Percentiles rank a stretch among this genome's conserved stretches.
Evolutionary conservation across 2,888 invertebrate species (phyloP).

Genomic region (Maniola hyperantus): DNA sequence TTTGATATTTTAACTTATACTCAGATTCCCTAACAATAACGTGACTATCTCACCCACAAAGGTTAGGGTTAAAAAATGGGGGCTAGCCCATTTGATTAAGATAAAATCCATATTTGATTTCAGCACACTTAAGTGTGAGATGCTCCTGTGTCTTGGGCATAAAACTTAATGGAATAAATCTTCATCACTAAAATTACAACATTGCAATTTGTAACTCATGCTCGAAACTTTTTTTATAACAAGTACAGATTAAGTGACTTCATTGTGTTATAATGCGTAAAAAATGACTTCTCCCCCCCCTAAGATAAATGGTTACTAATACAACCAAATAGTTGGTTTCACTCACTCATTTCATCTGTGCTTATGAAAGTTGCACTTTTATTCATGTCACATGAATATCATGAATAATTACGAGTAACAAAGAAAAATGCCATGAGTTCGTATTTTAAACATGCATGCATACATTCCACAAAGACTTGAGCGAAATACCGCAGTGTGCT

Average conservation of each 20-base stretch:
- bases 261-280: neutral
- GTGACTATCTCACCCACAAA: too few relatives aligned
- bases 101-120: too few relatives aligned
- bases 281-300: neutral
- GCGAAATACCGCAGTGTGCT: conserved; percentile 24
- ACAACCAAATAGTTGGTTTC: neutral
- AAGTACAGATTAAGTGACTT: conserved; percentile 15
- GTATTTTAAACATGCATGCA: conserved; percentile 18
- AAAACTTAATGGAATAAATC: conserved; percentile 8
- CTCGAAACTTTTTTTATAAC: conserved; percentile 2
- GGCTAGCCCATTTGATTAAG: too few relatives aligned
- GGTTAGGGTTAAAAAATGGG: too few relatives aligned
- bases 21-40: too few relatives aligned
- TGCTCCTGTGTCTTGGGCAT: conserved; percentile 4
- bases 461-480: conserved; percentile 2
- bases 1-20: too few relatives aligned
- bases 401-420: conserved; percentile 4
- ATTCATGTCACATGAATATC: conserved; percentile 2
- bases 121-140: too few relatives aligned
- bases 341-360: conserved; percentile 7
- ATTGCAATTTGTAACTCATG: conserved; percentile 5
- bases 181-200: conserved; percentile 6
- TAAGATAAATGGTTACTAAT: neutral
- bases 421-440: neutral
- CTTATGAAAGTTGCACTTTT: neutral